Evolutionary conservation across 2,797 vertebrate genomes (phyloP).

Genomic region (Potorous gilbertii): DNA sequence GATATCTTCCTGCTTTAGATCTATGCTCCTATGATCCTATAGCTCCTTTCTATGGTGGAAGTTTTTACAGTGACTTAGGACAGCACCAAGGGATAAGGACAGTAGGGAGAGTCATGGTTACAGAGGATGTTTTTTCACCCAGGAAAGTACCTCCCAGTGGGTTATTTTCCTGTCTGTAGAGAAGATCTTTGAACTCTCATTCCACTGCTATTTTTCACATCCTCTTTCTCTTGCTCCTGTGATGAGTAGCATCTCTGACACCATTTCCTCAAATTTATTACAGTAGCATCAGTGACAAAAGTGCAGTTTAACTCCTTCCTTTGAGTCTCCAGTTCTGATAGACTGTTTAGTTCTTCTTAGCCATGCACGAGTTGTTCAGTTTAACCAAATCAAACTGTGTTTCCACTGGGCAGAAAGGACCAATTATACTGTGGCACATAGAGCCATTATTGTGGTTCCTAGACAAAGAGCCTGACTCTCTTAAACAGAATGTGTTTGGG

Average conservation of each 20-base stretch:
- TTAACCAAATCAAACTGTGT: not conserved
- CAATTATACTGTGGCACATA: not conserved
- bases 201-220: not conserved
- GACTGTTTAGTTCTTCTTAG: not conserved
- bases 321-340: not conserved
- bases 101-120: not conserved
- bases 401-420: conserved; percentile 1
- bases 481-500: not conserved
- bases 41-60: not conserved
- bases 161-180: not conserved
- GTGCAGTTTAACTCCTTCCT: not conserved
- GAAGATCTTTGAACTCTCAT: not conserved
- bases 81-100: not conserved
- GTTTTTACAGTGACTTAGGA: not conserved
- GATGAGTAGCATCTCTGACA: not conserved
- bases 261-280: not conserved
- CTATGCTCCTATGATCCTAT: not conserved
- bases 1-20: not conserved
- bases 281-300: not conserved
- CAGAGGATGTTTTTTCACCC: not conserved
- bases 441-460: conserved; percentile 7
- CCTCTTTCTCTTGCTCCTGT: not conserved
- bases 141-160: not conserved
- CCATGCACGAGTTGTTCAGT: not conserved
- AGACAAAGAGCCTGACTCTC: not conserved